These are phyloP conservation scores for Oryctolagus cuniculus DNA, from an alignment of 2,113 vertebrate genomes.

Conservation along the genomic window mOryCun1.1 NC_091432.1:40969001-40969500, in stretches of 20 bases:
- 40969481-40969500: neutral
- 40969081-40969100: neutral
- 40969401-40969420: neutral
- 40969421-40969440: neutral
- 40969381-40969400: neutral
- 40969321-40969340: neutral
- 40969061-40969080: neutral
- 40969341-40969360: neutral
- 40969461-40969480: neutral
- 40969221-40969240: slow-evolving; percentile 25
- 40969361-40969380: neutral
- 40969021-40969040: neutral
- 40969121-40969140: slow-evolving; percentile 26
- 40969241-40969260: neutral
- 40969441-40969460: neutral
- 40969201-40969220: slow-evolving; percentile 48
- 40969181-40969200: neutral
- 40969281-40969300: neutral
- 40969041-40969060: neutral
- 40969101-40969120: neutral
- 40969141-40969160: neutral
- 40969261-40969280: neutral
- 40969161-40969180: neutral
- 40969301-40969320: slow-evolving; percentile 1
- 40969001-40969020: neutral